Percentiles rank a stretch among this genome's conserved stretches.
Evolutionary conservation across 2,113 vertebrate species (phyloP).

Genomic region (Pseudorasbora parva): DNA sequence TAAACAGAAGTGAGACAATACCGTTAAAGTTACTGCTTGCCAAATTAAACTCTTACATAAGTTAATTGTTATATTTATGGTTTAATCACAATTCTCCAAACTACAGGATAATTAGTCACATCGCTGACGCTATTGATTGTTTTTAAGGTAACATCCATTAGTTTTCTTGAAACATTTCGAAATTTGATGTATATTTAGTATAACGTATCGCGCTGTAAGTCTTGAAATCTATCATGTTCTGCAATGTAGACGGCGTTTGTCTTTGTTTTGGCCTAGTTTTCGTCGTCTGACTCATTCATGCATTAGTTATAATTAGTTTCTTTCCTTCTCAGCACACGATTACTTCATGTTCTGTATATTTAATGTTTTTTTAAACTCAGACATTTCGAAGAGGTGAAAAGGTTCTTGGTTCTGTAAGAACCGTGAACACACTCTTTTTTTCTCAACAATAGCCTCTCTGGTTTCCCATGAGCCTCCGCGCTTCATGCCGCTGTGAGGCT

Average conservation of each 20-base stretch:
- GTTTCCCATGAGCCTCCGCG: slow-evolving; percentile 52
- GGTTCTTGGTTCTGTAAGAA: neutral
- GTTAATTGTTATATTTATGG: neutral
- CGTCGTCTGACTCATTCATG: neutral
- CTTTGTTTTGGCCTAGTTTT: neutral
- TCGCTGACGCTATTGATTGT: neutral
- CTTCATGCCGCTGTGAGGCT: slow-evolving; percentile 8
- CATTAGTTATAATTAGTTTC: neutral
- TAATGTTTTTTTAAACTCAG: neutral
- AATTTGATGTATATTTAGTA: neutral
- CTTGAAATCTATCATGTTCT: neutral
- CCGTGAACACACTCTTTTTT: neutral
- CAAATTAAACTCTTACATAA: neutral
- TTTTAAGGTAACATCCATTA: neutral
- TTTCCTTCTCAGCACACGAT: neutral
- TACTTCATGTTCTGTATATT: neutral
- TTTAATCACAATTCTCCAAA: neutral
- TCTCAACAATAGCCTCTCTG: slow-evolving; percentile 30
- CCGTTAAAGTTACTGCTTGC: neutral
- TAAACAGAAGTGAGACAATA: slow-evolving; percentile 27
- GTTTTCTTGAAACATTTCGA: neutral
- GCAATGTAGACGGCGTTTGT: neutral
- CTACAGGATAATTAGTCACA: too few species aligned
- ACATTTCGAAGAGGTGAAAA: neutral
- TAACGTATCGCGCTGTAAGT: neutral